Percentiles rank a stretch among this genome's conserved stretches.
Evolutionary conservation across 2,888 invertebrate species (phyloP).

Genomic region (Brachypterus glaber): DNA sequence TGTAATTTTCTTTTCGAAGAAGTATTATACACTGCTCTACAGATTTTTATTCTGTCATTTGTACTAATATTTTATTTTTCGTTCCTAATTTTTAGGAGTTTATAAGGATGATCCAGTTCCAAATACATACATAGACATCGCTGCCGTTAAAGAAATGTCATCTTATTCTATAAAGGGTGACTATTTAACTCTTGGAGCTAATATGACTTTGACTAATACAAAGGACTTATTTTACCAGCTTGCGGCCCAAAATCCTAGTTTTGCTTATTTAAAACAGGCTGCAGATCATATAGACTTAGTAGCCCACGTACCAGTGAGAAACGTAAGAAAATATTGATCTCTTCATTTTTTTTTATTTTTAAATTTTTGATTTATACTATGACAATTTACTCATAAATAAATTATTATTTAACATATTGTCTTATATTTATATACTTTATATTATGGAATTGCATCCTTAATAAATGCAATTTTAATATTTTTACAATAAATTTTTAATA

Average conservation of each 20-base stretch:
- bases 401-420: no score
- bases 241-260: conserved; percentile 41
- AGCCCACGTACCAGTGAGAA: conserved; percentile 62
- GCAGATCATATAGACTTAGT: conserved; percentile 57
- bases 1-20: no score
- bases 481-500: no score
- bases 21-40: no score
- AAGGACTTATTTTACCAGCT: conserved; percentile 43
- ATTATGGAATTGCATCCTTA: no score
- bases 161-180: conserved; percentile 36
- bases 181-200: conserved; percentile 51
- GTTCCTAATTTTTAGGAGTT: conserved; percentile 22
- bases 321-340: conserved; percentile 57
- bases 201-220: conserved; percentile 47
- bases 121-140: conserved; percentile 55
- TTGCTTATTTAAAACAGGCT: conserved; percentile 47
- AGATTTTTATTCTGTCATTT: no score
- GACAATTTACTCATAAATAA: neutral
- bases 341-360: no score
- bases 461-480: no score
- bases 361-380: no score
- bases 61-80: no score
- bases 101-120: conserved; percentile 20
- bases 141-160: conserved; percentile 49
- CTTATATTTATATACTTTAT: neutral